Evolutionary conservation across 2,888 invertebrate species (phyloP), one percentile per base, ranked within the genome.

Genomic region (Cryptus armator): DNA sequence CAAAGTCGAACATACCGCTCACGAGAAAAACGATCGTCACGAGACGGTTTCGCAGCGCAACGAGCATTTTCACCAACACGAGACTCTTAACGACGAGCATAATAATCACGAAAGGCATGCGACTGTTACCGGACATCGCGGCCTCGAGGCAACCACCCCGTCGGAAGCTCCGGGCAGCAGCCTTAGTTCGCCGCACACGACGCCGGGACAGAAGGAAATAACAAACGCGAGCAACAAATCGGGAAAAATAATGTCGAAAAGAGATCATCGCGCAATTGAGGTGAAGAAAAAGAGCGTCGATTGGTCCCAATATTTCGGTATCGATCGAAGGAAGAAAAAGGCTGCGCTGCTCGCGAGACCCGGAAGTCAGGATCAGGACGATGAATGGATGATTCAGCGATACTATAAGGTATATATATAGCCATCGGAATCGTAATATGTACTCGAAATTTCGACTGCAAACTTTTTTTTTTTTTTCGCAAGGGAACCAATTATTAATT

Each of bases 241-340:
- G 16, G 32, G 85, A 29, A 64, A 83, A 77, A 4, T 79, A 16
- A 24, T 81, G 16, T 71, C 14, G 76, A 81, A 80, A 32, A 68
- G 83, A 24, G 86, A 91, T 29, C 95, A 95, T 46, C 95, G 95
- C 87, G 94, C 94, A 9, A 94, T 95, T 56, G 94, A 94, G 37
- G 93, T 97, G 7, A 96, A 96, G 86, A 97, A 98, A 94, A 98
- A 98, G 92, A 97, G 97, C 0, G 96, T 98, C 83, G 96, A 98
- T 90, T 98, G 98, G 98, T 97, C 97, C 0, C 96, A 97, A 89
- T 98, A 98, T 91, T 98, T 98, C 90, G 98, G 98, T 0, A 95
- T 97, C 85, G 97, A 98, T 92, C 96, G 96, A 86, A 96, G 97
- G 83, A 96, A 95, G 93, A 97, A 97, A 93, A 96, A 96, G 89